Conservation (phyloP, 35 echinoderm and acorn worm genomes). For the Lytechinus variegatus region DNA sequence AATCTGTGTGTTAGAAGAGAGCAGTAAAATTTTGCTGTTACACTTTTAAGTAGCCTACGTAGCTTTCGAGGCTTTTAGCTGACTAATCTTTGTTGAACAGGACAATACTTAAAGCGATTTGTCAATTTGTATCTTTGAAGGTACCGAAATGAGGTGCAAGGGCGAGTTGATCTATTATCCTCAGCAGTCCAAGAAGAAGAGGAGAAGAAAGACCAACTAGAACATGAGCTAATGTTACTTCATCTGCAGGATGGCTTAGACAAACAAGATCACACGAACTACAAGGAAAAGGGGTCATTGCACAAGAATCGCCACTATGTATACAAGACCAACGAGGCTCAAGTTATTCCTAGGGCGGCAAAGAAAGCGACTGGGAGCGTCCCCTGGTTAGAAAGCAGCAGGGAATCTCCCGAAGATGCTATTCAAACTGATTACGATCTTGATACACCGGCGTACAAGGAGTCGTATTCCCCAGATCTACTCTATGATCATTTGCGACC, state of each 20-base stretch:
- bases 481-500: background rate
- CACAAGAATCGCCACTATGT: background rate
- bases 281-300: background rate
- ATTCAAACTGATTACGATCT: background rate
- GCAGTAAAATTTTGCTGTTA: no score
- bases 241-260: background rate
- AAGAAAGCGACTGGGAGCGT: background rate
- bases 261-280: background rate
- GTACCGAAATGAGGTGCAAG: conserved; percentile 1
- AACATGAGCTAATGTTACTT: conserved; percentile 16
- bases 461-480: background rate
- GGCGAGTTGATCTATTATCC: conserved; percentile 7
- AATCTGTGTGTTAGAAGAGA: no score
- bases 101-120: no score
- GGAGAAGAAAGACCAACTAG: conserved; percentile 10
- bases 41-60: no score
- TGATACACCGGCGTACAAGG: background rate
- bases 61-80: no score
- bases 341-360: background rate
- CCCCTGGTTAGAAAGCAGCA: background rate
- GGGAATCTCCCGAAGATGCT: background rate
- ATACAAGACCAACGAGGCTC: background rate
- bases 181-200: conserved; percentile 24
- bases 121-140: background rate
- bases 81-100: no score